Evolutionary conservation across 2,113 vertebrate species (phyloP).

Genomic region (Datnioides undecimradiatus): DNA sequence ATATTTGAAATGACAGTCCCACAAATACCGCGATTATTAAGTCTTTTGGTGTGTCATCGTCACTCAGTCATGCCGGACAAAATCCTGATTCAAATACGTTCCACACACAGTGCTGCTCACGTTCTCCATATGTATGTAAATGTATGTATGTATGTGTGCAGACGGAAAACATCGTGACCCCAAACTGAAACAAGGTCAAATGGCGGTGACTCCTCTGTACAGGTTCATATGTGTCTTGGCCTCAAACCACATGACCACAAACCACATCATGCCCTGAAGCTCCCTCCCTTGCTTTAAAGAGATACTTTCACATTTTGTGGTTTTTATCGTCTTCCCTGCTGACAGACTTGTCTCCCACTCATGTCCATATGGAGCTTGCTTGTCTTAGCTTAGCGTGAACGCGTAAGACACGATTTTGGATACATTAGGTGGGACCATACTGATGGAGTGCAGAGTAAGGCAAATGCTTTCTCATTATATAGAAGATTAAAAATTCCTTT

Average conservation of each 20-base stretch:
- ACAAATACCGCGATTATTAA: slow-evolving; percentile 49
- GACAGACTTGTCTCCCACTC: background rate
- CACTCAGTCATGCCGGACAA: slow-evolving; percentile 20
- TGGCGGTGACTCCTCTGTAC: too few species aligned
- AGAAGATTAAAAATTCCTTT: too few species aligned
- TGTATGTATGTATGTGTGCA: slow-evolving; percentile 26
- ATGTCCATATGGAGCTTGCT: background rate
- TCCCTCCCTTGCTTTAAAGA: background rate
- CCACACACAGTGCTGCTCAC: background rate
- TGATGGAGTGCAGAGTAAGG: too few species aligned
- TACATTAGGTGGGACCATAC: too few species aligned
- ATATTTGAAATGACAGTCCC: slow-evolving; percentile 64
- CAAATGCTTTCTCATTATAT: too few species aligned
- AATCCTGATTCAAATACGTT: slow-evolving; percentile 8
- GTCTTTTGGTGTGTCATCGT: slow-evolving; percentile 10
- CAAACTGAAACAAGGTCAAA: too few species aligned
- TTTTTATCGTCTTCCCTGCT: too few species aligned
- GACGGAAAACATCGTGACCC: background rate
- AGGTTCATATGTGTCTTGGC: too few species aligned
- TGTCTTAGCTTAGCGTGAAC: background rate
- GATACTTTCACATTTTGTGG: too few species aligned
- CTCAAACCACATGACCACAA: too few species aligned
- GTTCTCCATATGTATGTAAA: slow-evolving; percentile 11
- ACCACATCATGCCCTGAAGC: background rate
- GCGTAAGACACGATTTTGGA: too few species aligned